These are phyloP conservation scores for Melanotaenia duboulayi DNA, from an alignment of 2,113 vertebrate species.

Conservation along the genomic window DNA sequence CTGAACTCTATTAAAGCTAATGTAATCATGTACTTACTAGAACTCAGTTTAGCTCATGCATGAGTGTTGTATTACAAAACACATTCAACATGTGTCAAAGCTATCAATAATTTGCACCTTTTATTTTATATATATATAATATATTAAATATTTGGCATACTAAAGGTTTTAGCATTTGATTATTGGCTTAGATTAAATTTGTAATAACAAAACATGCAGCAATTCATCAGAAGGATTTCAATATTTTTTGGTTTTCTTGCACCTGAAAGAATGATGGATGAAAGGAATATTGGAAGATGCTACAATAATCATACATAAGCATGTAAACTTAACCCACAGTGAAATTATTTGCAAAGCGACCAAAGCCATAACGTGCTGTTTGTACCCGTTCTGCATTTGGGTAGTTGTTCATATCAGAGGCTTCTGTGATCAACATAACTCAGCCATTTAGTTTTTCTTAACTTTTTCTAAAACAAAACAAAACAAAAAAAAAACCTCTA, in stretches of 20 bases:
- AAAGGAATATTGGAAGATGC: neutral
- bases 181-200: neutral
- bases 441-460: neutral
- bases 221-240: neutral
- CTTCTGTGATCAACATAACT: neutral
- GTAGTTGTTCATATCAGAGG: neutral
- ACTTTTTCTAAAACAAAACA: neutral
- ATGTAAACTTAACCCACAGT: neutral
- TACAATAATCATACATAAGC: neutral
- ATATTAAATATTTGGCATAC: neutral
- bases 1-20: constrained; percentile 38
- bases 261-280: neutral
- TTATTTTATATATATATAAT: too few relatives aligned
- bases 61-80: constrained; percentile 48
- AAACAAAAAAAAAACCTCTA: neutral
- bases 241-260: neutral
- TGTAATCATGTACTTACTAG: constrained; percentile 44
- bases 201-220: neutral
- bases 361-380: constrained; percentile 49
- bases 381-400: neutral
- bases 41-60: constrained; percentile 40
- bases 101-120: neutral
- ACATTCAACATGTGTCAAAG: neutral
- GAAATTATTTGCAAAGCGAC: constrained; percentile 21
- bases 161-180: constrained; percentile 1